phyloP scores from a whole-genome alignment of 2,888 invertebrate species.

The Agrotis segetum region DNA sequence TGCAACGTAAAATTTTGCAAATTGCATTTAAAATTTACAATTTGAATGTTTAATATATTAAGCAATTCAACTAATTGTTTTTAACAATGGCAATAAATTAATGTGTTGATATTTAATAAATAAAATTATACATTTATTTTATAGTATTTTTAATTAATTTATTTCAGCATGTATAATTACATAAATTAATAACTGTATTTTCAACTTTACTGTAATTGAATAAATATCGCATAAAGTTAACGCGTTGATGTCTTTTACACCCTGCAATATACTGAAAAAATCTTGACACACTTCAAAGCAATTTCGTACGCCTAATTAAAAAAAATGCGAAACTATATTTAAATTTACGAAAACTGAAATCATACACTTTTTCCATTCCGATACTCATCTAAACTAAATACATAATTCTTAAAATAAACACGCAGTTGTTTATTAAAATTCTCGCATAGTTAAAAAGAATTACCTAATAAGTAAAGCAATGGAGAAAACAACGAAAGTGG shows the following conservation, averaged over 20 bases:
- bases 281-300: not conserved
- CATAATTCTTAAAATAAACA: slow-evolving; percentile 19
- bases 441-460: slow-evolving; percentile 50
- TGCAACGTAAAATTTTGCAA: slow-evolving; percentile 1
- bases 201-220: no score
- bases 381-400: slow-evolving; percentile 20
- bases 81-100: not conserved
- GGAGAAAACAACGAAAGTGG: slow-evolving; percentile 64
- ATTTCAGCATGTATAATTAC: no score
- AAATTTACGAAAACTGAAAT: not conserved
- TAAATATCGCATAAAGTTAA: not conserved
- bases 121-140: not conserved
- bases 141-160: no score
- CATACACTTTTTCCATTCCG: not conserved
- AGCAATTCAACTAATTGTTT: slow-evolving; percentile 4
- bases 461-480: slow-evolving; percentile 55
- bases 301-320: slow-evolving; percentile 2
- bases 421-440: slow-evolving; percentile 35
- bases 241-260: slow-evolving; percentile 6
- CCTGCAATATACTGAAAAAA: not conserved
- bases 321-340: not conserved
- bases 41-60: not conserved
- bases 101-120: slow-evolving; percentile 14
- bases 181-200: not conserved
- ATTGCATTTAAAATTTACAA: no score